Base-by-base conservation (phyloP, 2,797 vertebrate species). In the Galago senegalensis region DNA sequence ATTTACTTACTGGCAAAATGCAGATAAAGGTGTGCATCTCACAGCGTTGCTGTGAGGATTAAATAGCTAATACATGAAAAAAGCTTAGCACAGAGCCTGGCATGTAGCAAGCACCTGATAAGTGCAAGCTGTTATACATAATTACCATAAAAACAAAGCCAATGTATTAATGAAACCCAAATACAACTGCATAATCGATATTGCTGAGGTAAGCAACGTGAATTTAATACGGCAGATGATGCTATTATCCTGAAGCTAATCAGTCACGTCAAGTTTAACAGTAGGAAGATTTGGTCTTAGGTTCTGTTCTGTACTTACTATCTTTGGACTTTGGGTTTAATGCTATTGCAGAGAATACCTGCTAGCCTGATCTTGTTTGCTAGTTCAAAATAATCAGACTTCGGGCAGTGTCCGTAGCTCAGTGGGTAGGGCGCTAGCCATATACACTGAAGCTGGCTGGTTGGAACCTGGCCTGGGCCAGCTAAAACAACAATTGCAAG, bases 131-230 rank as follows among this genome's bases (percentile, higher is more conserved):
- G 40, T 60, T 65, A 4, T 14, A 53, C 49, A 53, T 53, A 31
- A 31, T 76, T 29, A 46, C 60, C 21, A 34, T 60, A 20, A 82
- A 95, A 86, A 84, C 63, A 86, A 73, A 93, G 93, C n/a, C 81
- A 73, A 5, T 21, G 11, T 23, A 14, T n/a, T 61, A 80, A 60
- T 13, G 63, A 67, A 58, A 25, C 49, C 63, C 79, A 76, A 53
- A 67, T 17, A 70, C 31, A 25, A 69, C 65, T 61, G 69, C 49
- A 86, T 82, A 86, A n/a, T 14, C 61, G 56, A 2, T 49, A 37
- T 56, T 49, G 12, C 46, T 79, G 37, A 56, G 79, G 77, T 25
- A 40, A 72, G 60, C 76, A 8, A 31, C 3, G 2, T 43, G 37
- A 40, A 12, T 61, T 89, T 60, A 17, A 7, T 10, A 34, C 5